phyloP scores from a whole-genome alignment of 1,140 invertebrate genomes.

The Halyomorpha halys region DNA sequence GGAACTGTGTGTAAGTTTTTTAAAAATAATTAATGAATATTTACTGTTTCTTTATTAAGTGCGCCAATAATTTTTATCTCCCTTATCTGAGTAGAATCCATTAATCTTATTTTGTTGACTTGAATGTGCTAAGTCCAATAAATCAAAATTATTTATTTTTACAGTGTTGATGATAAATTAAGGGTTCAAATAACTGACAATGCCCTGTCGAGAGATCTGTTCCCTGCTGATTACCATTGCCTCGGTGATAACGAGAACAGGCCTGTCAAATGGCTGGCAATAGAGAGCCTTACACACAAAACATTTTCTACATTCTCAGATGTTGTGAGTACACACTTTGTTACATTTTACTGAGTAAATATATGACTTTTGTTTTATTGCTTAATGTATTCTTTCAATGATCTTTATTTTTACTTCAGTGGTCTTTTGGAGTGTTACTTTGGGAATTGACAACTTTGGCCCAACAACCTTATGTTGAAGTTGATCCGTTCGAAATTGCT shows the following conservation, averaged over 20 bases:
- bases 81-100: no score
- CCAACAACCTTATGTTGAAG: conserved; percentile 76
- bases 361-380: no score
- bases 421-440: conserved; percentile 86
- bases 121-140: no score
- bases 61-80: no score
- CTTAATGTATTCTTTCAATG: not conserved
- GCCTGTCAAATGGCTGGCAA: conserved; percentile 90
- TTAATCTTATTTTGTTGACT: no score
- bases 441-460: conserved; percentile 91
- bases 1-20: conserved; percentile 76
- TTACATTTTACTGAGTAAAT: not conserved
- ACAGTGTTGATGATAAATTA: conserved; percentile 67
- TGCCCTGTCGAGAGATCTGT: conserved; percentile 80
- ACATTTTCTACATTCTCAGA: conserved; percentile 71
- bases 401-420: conserved; percentile 47
- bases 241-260: conserved; percentile 89
- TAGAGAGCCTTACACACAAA: conserved; percentile 74
- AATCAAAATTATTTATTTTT: conserved; percentile 21
- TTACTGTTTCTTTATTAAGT: not conserved
- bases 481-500: conserved; percentile 86
- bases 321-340: conserved; percentile 53
- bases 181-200: conserved; percentile 83
- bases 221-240: conserved; percentile 92
- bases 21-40: not conserved